Conservation (phyloP, 2,888 invertebrate genomes). For the Drosophila mimetica region DNA sequence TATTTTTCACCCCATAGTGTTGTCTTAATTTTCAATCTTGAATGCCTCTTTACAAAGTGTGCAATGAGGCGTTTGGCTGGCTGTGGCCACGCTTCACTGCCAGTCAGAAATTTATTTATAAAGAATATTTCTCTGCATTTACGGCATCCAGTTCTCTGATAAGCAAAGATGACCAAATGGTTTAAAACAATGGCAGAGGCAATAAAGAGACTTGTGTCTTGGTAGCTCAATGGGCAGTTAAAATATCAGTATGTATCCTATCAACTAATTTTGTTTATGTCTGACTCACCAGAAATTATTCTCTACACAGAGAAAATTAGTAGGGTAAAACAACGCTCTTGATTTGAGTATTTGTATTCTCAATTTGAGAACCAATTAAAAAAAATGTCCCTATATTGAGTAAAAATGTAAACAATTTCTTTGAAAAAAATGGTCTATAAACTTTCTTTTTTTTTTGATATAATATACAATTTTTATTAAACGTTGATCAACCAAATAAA, state of each 20-base stretch:
- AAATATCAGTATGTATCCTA: not conserved
- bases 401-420: too few species aligned
- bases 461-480: too few species aligned
- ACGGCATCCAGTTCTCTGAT: slow-evolving; percentile 24
- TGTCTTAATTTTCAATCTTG: slow-evolving; percentile 23
- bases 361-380: too few species aligned
- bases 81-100: slow-evolving; percentile 51
- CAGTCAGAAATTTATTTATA: slow-evolving; percentile 38
- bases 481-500: too few species aligned
- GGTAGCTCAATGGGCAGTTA: not conserved
- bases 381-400: too few species aligned
- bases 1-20: slow-evolving; percentile 1
- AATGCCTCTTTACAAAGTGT: slow-evolving; percentile 36
- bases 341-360: too few species aligned
- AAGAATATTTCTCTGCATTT: slow-evolving; percentile 18
- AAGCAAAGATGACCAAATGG: slow-evolving; percentile 10
- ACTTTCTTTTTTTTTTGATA: too few species aligned
- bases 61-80: slow-evolving; percentile 56
- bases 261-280: not conserved
- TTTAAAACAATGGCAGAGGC: not conserved
- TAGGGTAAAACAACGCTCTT: too few species aligned
- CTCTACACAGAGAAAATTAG: too few species aligned
- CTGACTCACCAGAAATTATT: not conserved
- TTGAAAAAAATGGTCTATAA: too few species aligned
- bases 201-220: not conserved